Base-by-base conservation (phyloP, 2,797 vertebrate genomes). In the Caiman crocodilus region DNA sequence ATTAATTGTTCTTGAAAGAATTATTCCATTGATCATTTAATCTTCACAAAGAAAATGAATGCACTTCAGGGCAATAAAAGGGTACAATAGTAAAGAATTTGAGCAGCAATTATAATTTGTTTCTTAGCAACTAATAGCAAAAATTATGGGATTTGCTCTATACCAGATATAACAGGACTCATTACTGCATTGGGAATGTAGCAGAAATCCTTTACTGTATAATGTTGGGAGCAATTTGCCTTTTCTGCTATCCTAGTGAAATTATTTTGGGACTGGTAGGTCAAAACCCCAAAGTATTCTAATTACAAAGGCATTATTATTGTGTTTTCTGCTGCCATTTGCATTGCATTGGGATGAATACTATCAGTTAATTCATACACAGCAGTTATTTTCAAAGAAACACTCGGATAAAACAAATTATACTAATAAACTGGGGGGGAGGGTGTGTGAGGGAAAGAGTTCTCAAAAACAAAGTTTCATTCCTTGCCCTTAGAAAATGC, bases 101-200 rank as follows among this genome's bases (percentile, higher is more conserved):
- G 87, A 95, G 93, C 92, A 82, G 95, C 94, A 96, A 97, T 97
- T 96, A 90, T 94, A 93, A 97, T 96, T 95, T 96, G 97, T 98
- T 98, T 96, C 98, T 97, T 97, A 97, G 97, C 97, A 98, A 97
- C 97, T 96, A 96, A 97, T 90, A 96, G 96, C 89, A 87, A 96
- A 96, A 96, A 96, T 96, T 84, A 96, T 78, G 82, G 92, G 95
- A 96, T 92, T 96, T 95, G 91, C 92, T 95, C 4, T 69, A 93
- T 78, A 89, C 71, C 88, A 89, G 85, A 94, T 94, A 90, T 77
- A 94, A 92, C 67, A 93, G 90, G 92, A 84, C 87, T 87, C 80
- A 94, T 94, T 91, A 64, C n/a, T 89, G 89, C 79, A 42, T 87
- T 90, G 95, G 95, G 93, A 96, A 94, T 96, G 87, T 5, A 76